A percentile compares a stretch with the other conserved stretches of the same genome.
Evolutionary conservation across 1,140 invertebrate species (phyloP).

Genomic region (Euborellia annulipes): DNA sequence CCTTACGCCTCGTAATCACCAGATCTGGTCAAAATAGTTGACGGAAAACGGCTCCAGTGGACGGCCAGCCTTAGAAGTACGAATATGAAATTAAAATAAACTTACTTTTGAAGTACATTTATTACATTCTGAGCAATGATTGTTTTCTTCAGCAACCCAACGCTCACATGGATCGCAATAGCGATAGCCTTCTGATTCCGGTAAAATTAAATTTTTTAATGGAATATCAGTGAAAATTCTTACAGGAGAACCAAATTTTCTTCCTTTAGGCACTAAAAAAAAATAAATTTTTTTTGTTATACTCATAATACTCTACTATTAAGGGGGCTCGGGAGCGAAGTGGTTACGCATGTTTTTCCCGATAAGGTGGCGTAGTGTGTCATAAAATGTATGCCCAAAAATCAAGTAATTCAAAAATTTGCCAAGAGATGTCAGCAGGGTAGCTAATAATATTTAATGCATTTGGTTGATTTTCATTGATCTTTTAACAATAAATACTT

Average conservation of each 20-base stretch:
- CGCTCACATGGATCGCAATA: slow-evolving; percentile 52
- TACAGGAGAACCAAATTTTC: slow-evolving; percentile 54
- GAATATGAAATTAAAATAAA: not conserved
- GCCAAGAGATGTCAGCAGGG: not conserved
- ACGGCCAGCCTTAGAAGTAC: not conserved
- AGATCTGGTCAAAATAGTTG: too few species aligned
- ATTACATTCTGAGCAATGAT: slow-evolving; percentile 56
- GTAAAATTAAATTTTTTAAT: slow-evolving; percentile 32
- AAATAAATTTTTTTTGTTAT: not conserved
- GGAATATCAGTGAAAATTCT: slow-evolving; percentile 71
- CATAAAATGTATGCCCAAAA: not conserved
- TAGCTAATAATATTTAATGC: not conserved
- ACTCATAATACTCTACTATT: not conserved
- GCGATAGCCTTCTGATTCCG: slow-evolving; percentile 48
- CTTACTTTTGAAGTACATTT: slow-evolving; percentile 54
- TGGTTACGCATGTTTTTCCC: not conserved
- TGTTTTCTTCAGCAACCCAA: slow-evolving; percentile 52
- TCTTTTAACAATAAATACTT: too few species aligned
- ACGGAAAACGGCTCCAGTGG: slow-evolving; percentile 1
- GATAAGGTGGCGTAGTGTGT: not conserved
- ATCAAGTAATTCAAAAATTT: not conserved
- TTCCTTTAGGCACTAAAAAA: slow-evolving; percentile 16
- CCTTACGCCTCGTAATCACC: too few species aligned
- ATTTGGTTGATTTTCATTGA: not conserved
- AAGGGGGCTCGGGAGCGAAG: too few species aligned